phyloP scores from a whole-genome alignment of 2,888 invertebrate genomes.

The Plutella xylostella region DNA sequence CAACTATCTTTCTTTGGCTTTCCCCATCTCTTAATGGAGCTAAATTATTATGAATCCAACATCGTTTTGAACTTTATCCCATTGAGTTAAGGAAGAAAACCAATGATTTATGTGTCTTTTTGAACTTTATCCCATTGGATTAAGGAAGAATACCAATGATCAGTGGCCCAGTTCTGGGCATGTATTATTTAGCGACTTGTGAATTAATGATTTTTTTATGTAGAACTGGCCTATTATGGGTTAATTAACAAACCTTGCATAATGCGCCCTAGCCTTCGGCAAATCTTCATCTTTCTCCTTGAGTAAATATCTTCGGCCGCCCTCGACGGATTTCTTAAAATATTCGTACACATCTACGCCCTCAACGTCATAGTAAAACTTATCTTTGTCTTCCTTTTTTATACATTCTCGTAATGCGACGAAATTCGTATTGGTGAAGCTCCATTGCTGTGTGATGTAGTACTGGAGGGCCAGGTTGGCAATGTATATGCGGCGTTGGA shows the following conservation, averaged over 20 bases:
- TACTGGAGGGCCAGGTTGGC: constrained; percentile 79
- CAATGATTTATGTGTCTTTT: too few species aligned
- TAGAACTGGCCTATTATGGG: too few species aligned
- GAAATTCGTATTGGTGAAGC: constrained; percentile 75
- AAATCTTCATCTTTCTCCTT: constrained; percentile 73
- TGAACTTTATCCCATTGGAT: too few species aligned
- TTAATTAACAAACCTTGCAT: too few species aligned
- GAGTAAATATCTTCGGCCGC: constrained; percentile 74
- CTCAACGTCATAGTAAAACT: constrained; percentile 72
- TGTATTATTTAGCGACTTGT: too few species aligned
- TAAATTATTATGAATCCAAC: not conserved
- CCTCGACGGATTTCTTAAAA: constrained; percentile 66
- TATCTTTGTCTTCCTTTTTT: constrained; percentile 52
- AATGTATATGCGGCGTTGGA: constrained; percentile 85
- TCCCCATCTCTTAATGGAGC: not conserved
- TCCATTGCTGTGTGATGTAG: constrained; percentile 84
- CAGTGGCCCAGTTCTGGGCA: not conserved
- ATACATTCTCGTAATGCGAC: constrained; percentile 60
- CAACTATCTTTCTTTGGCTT: not conserved
- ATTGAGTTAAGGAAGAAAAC: not conserved
- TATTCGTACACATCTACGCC: constrained; percentile 61
- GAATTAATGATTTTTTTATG: too few species aligned
- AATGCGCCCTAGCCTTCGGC: constrained; percentile 61
- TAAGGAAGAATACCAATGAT: not conserved
- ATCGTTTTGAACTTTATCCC: too few species aligned